Conservation (phyloP, 2,888 invertebrate species). For the Platypus cylindrus region DNA sequence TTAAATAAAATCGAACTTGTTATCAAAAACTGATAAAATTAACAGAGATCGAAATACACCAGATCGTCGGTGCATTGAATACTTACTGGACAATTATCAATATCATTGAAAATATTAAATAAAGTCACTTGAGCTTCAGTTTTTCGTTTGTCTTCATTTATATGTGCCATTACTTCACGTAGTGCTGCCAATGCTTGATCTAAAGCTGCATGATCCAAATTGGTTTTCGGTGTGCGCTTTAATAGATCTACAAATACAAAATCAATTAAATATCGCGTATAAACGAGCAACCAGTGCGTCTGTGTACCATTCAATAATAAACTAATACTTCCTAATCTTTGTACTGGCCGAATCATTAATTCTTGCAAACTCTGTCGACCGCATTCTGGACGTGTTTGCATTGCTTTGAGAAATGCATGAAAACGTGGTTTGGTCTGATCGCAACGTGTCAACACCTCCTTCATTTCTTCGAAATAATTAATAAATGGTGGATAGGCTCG, state of each 20-base stretch:
- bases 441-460: slow-evolving; percentile 82
- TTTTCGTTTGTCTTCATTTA: slow-evolving; percentile 95
- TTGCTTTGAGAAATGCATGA: slow-evolving; percentile 95
- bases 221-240: slow-evolving; percentile 79
- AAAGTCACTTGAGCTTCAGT: slow-evolving; percentile 92
- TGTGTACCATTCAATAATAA: slow-evolving; percentile 78
- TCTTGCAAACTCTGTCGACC: slow-evolving; percentile 92
- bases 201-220: slow-evolving; percentile 76
- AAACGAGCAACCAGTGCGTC: not conserved
- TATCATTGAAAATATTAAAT: slow-evolving; percentile 96
- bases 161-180: slow-evolving; percentile 88
- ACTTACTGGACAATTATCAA: slow-evolving; percentile 89
- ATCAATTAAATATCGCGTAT: not conserved
- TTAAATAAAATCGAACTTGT: slow-evolving; percentile 1
- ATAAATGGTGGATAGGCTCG: slow-evolving; percentile 97
- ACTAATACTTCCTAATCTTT: slow-evolving; percentile 91
- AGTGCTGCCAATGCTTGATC: slow-evolving; percentile 78
- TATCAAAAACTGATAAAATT: not conserved
- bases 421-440: slow-evolving; percentile 90
- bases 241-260: slow-evolving; percentile 58
- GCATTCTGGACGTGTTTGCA: slow-evolving; percentile 89
- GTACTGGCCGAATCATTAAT: slow-evolving; percentile 93
- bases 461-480: slow-evolving; percentile 95
- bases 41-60: not conserved
- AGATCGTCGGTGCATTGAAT: slow-evolving; percentile 1